Evolutionary conservation across 2,888 invertebrate genomes (phyloP), one percentile per base, ranked within the genome.

Genomic region (Tenthredo distinguenda): DNA sequence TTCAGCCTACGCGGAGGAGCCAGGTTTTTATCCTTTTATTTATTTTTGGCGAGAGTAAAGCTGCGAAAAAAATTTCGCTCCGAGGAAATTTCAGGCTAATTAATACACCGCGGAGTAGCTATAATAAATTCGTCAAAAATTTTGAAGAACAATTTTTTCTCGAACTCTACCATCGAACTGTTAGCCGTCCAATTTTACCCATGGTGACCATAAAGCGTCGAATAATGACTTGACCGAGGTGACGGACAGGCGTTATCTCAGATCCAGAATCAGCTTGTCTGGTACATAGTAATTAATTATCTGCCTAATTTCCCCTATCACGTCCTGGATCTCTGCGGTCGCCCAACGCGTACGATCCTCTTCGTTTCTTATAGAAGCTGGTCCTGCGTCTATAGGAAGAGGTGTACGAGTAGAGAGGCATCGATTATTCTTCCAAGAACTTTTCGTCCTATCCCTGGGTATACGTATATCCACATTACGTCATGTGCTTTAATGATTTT

Each of bases 261-360:
- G 62, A 62, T 62, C 43, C 37, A 77, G 55, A 18, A 77, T 77
- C 77, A 37, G 31, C 74, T 77, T 26, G 34, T 77, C 50, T 50
- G 34, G 12, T 77, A 74, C 31, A 3, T 77, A n/a, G 81, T 81
- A 81, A 81, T 81, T 81, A 81, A 81, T 81, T 81, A 81, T 81
- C 81, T 65, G 62, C 81, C 81, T 81, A 81, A 81, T 81, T 81
- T 81, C 62, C 62, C 43, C n/a, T 81, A 81, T 81, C 81, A 40
- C 40, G 40, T 37, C 62, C 81, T 62, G 31, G 62, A 81, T 77
- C 58, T 81, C 37, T n/a, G 21, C 21, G 40, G 37, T 81, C 81
- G 37, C 18, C 81, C 81, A 62, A 81, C 81, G 9, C 72, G 43
- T 40, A 77, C 77, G 77, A 77, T 77, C 47, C 47, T 62, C 81